Base-by-base conservation (phyloP, 2,888 invertebrate genomes). In the Drosophila lutescens region DNA sequence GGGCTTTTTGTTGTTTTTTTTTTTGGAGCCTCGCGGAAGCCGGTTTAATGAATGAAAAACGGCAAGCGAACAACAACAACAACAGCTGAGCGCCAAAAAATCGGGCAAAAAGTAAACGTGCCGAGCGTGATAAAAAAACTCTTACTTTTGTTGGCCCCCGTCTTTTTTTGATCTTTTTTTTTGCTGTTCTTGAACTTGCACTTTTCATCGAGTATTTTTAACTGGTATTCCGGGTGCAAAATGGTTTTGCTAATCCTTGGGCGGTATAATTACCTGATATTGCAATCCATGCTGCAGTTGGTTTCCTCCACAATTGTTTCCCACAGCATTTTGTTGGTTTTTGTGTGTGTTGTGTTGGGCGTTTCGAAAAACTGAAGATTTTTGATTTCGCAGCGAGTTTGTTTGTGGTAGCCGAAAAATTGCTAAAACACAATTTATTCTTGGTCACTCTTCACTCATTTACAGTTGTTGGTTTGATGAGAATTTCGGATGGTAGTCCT, bases 301-400 rank as follows among this genome's bases (percentile, higher is more conserved):
- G 79, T 83, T 82, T 92, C 92, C 73, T 92, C 92, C 74, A 80
- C 81, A 69, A 91, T 92, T 61, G 89, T 82, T 90, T 92, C 92
- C 92, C 92, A 92, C 88, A 91, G 78, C 92, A 92, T 92, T 87
- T 89, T 89, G 76, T 26, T 53, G 32, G 54, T 61, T 32, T 55
- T 53, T 57, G 30, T 49, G 32, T 43, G 36, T 62, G 43, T 58
- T 56, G 17, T 17, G 41, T 49, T 26, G 17, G 17, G 5, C 10
- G 54, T 58, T 44, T 38, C 12, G 50, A 61, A 53, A 38, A 50
- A 46, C 57, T 46, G 15, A 41, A 62, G 51, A 41, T 15, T 43
- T 70, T 62, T 7, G 34, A 49, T 65, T 47, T 36, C 41, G 78
- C 53, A 50, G 50, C 55, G 65, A 38, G 38, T 54, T 26, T 9